phyloP scores from a whole-genome alignment of 2,797 vertebrate species.

The Gymnopithys bicolor region DNA sequence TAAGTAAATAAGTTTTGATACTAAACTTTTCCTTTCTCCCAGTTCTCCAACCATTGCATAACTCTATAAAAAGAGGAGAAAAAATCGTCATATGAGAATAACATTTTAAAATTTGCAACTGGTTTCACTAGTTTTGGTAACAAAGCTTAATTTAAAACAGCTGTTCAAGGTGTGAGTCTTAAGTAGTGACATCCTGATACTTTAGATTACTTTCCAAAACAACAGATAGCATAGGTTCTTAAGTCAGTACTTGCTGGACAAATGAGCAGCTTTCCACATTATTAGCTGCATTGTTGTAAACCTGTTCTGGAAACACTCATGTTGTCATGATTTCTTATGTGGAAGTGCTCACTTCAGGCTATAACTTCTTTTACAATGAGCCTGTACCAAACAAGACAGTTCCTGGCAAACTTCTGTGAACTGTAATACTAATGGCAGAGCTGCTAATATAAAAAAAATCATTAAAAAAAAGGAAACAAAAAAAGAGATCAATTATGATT shows the following conservation, averaged over 20 bases:
- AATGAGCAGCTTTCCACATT: not conserved
- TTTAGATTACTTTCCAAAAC: not conserved
- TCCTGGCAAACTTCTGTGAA: not conserved
- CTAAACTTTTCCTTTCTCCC: not conserved
- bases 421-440: not conserved
- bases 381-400: not conserved
- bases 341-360: not conserved
- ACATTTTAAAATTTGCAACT: not conserved
- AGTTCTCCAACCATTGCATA: not conserved
- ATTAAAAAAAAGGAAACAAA: not conserved
- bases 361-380: not conserved
- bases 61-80: not conserved
- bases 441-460: not conserved
- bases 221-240: not conserved
- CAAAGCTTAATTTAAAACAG: not conserved
- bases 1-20: not conserved
- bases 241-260: not conserved
- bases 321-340: not conserved
- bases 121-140: not conserved
- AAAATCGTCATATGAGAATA: not conserved
- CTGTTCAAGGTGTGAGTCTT: not conserved
- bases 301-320: not conserved
- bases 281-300: not conserved
- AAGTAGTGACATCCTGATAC: not conserved
- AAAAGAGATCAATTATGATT: not conserved